Percentiles rank a stretch among this genome's conserved stretches.
Evolutionary conservation across 2,888 invertebrate species (phyloP).

Genomic region (Lydus trimaculatus): DNA sequence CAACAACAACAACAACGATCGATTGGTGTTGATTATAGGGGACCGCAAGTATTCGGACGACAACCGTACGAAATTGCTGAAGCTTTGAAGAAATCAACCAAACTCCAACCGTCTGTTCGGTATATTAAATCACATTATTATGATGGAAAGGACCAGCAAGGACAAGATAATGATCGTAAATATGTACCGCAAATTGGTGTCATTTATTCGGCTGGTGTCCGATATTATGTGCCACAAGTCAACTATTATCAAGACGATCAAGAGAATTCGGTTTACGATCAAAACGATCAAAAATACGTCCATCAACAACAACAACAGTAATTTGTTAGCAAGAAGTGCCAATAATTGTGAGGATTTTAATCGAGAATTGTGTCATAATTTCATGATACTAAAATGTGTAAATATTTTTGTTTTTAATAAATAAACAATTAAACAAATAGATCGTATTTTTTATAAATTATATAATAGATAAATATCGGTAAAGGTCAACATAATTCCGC

Average conservation of each 20-base stretch:
- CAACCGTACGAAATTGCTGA: conserved; percentile 54
- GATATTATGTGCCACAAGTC: conserved; percentile 59
- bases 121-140: conserved; percentile 42
- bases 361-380: conserved; percentile 45
- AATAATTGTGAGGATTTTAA: conserved; percentile 28
- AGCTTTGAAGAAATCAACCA: conserved; percentile 38
- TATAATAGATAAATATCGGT: background rate
- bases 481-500: background rate
- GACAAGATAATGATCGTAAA: conserved; percentile 27
- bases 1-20: conserved; percentile 44
- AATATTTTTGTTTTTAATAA: conserved; percentile 35
- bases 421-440: background rate
- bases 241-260: conserved; percentile 43
- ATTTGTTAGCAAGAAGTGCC: conserved; percentile 28
- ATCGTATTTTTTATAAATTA: background rate
- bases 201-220: conserved; percentile 56
- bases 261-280: conserved; percentile 57
- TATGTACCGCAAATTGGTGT: conserved; percentile 58
- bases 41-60: conserved; percentile 56
- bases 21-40: conserved; percentile 54
- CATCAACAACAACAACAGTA: conserved; percentile 30
- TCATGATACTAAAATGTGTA: conserved; percentile 50
- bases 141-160: conserved; percentile 7
- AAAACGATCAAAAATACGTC: conserved; percentile 52
- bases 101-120: conserved; percentile 41